phyloP scores from a whole-genome alignment of 2,113 vertebrate species.

The Plecotus auritus region DNA sequence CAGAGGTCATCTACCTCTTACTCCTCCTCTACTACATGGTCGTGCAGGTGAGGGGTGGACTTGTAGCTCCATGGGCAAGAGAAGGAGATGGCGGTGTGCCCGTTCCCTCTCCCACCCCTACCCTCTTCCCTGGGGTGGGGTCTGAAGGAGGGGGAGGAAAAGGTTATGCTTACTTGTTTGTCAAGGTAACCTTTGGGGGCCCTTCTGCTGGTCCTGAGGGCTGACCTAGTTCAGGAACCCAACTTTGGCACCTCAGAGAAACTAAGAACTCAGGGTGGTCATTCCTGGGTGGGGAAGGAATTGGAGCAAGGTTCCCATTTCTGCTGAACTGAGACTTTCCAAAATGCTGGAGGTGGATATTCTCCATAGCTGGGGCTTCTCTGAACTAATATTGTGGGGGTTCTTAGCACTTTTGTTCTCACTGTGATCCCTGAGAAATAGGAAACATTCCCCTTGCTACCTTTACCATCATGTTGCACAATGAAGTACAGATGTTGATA shows the following conservation, averaged over 20 bases:
- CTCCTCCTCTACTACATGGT: conserved; percentile 95
- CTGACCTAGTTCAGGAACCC: neutral
- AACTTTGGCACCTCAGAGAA: neutral
- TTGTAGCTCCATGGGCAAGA: neutral
- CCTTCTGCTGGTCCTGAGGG: neutral
- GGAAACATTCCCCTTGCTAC: neutral
- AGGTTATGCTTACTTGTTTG: neutral
- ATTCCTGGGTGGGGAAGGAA: neutral
- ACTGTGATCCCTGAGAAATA: neutral
- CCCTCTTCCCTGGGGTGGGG: neutral
- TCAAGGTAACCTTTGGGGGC: neutral
- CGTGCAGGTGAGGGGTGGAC: conserved; percentile 84
- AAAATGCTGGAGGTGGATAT: neutral
- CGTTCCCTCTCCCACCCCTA: neutral
- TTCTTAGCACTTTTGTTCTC: neutral
- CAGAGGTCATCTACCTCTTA: conserved; percentile 91
- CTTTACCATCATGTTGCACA: neutral
- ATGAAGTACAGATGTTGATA: neutral
- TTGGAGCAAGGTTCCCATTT: neutral
- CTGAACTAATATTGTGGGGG: neutral
- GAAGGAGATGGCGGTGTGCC: neutral
- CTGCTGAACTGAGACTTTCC: neutral
- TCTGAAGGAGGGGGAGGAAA: neutral
- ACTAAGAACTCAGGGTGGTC: neutral
- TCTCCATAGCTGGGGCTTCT: neutral